Percentiles rank a stretch among this genome's conserved stretches.
phyloP scores from a whole-genome alignment of 2,113 vertebrate species.

The Tringa solitaria region DNA sequence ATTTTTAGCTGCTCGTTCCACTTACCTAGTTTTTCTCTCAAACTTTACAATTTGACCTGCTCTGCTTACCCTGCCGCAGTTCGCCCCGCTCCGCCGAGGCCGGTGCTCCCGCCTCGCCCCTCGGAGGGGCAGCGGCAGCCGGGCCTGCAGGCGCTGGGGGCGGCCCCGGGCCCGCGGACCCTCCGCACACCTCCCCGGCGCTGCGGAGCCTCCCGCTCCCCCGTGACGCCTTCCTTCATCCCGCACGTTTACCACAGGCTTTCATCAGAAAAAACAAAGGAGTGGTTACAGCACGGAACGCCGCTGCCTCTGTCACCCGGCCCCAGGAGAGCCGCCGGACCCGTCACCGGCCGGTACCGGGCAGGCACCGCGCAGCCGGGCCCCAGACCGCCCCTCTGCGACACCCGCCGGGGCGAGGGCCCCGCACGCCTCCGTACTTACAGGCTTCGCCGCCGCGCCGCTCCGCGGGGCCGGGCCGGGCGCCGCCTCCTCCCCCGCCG shows the following conservation, averaged over 20 bases:
- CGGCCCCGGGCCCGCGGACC: not conserved
- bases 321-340: not conserved
- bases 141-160: not conserved
- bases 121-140: not conserved
- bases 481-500: not conserved
- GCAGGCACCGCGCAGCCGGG: not conserved
- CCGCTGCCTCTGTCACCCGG: not conserved
- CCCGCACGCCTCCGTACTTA: not conserved
- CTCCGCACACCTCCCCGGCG: not conserved
- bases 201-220: not conserved
- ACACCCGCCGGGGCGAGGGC: not conserved
- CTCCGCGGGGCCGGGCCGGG: not conserved
- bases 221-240: not conserved
- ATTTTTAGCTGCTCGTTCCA: not conserved
- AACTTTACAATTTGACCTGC: not conserved
- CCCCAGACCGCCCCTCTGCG: not conserved
- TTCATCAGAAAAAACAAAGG: fast-evolving
- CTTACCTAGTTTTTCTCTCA: not conserved
- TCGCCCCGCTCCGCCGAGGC: not conserved
- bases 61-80: not conserved
- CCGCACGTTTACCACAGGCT: not conserved
- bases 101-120: no score
- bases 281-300: no score
- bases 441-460: not conserved
- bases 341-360: not conserved